Percentiles rank a stretch among this genome's conserved stretches.
Evolutionary conservation across 2,797 vertebrate genomes (phyloP).

Genomic region (Onychomys arenicola): DNA sequence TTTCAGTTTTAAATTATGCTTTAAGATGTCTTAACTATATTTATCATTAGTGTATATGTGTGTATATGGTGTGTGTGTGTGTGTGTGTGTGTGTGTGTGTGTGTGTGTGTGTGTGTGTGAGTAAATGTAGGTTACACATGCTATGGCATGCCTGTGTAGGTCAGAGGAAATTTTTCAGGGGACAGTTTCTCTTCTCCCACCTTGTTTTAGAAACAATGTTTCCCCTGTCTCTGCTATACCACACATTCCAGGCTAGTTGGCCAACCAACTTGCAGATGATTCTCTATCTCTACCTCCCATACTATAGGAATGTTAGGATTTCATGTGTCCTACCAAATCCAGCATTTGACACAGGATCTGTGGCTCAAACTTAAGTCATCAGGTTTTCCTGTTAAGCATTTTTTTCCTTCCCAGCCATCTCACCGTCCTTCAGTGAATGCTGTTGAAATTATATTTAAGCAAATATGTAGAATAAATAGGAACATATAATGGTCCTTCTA

Average conservation of each 20-base stretch:
- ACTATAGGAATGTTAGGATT: background rate
- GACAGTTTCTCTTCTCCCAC: background rate
- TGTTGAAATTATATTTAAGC: conserved; percentile 11
- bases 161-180: background rate
- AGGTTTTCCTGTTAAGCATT: background rate
- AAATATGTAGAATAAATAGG: background rate
- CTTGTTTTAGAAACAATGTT: background rate
- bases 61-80: background rate
- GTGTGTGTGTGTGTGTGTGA: background rate
- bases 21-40: background rate
- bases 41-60: background rate
- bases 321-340: too few relatives aligned
- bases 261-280: background rate
- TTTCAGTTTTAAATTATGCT: background rate
- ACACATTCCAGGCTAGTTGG: background rate
- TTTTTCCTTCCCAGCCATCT: background rate
- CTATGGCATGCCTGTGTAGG: background rate
- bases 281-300: background rate
- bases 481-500: background rate
- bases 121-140: background rate
- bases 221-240: background rate
- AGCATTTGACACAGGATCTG: background rate
- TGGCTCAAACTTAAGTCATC: background rate
- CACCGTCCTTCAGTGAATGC: background rate
- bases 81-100: background rate